Evolutionary conservation across 2,888 invertebrate species (phyloP).

Genomic region (Crepidodera aurea): DNA sequence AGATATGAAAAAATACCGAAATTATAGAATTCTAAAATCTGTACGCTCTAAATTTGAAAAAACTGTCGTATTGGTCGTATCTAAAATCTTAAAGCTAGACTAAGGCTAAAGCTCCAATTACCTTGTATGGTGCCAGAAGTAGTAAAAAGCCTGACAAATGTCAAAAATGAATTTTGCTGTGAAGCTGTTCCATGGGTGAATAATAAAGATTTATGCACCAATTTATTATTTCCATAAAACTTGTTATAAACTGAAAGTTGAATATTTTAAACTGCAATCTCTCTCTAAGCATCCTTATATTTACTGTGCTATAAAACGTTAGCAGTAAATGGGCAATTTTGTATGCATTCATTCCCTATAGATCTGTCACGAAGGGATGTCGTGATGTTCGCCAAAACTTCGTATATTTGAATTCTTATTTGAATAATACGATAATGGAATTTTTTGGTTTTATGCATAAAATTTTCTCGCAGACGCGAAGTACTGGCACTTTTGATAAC

Average conservation of each 20-base stretch:
- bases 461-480: background rate
- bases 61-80: too few species aligned
- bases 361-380: constrained; percentile 35
- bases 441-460: constrained; percentile 24
- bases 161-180: too few species aligned
- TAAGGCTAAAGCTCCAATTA: too few species aligned
- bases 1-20: too few species aligned
- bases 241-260: background rate
- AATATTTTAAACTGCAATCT: background rate
- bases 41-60: too few species aligned
- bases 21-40: too few species aligned
- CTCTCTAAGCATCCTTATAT: background rate
- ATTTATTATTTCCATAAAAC: too few species aligned
- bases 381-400: constrained; percentile 22
- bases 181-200: too few species aligned
- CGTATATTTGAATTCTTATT: constrained; percentile 32
- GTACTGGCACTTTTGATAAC: background rate
- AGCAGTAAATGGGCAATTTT: constrained; percentile 31
- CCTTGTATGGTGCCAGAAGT: too few species aligned
- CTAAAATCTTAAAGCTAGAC: too few species aligned
- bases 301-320: background rate
- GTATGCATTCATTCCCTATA: constrained; percentile 35
- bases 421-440: constrained; percentile 35
- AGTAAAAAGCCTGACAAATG: too few species aligned
- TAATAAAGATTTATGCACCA: too few species aligned